Percentiles rank a stretch among this genome's conserved stretches.
Conservation (phyloP, 2,888 invertebrate genomes). For the Cephus rjabovi region DNA sequence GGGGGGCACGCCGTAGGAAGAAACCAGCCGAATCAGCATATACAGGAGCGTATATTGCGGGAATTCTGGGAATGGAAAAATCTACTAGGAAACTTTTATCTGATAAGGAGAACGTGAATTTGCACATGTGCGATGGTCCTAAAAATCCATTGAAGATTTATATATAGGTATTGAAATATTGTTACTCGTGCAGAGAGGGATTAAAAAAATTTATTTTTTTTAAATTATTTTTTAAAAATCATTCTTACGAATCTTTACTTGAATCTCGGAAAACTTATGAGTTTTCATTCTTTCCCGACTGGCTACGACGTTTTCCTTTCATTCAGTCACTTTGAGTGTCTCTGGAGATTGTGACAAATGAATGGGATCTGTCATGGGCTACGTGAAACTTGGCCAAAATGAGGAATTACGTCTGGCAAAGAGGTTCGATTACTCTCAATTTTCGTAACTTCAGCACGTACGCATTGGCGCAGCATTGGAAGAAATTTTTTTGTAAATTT, state of each 20-base stretch:
- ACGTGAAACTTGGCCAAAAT: neutral
- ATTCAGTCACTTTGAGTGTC: neutral
- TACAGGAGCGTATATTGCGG: constrained; percentile 16
- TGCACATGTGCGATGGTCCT: neutral
- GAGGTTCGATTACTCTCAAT: constrained; percentile 1
- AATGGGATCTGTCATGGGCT: neutral
- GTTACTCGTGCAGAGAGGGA: too few relatives aligned
- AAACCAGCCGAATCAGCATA: constrained; percentile 22
- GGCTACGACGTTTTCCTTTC: neutral
- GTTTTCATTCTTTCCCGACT: neutral
- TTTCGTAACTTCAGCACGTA: neutral
- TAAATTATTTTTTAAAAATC: too few relatives aligned
- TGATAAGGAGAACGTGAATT: neutral
- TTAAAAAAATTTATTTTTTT: too few relatives aligned
- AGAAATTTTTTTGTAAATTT: neutral
- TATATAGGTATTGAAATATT: too few relatives aligned
- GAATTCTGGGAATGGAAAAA: constrained; percentile 7
- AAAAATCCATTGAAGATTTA: too few relatives aligned
- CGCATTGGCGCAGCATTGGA: neutral
- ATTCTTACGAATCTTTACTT: too few relatives aligned
- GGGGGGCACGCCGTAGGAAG: constrained; percentile 9
- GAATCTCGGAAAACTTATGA: neutral
- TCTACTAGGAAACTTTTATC: neutral
- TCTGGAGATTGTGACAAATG: neutral
- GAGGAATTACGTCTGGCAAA: constrained; percentile 1